Conservation (phyloP, 2,797 vertebrate species). For the Acanthurus lineatus region DNA sequence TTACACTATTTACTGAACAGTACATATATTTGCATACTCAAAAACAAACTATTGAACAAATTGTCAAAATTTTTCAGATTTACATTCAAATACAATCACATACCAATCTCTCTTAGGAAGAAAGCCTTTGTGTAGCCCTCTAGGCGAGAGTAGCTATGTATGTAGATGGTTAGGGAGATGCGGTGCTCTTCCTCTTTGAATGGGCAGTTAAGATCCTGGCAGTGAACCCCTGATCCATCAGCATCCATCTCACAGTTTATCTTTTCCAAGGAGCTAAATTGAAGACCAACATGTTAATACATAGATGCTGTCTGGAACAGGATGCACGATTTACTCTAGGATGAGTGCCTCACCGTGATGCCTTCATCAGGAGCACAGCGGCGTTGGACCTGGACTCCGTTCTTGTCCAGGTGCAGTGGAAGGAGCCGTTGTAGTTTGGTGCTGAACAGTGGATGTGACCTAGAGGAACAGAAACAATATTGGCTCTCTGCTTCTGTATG, state of each 20-base stretch:
- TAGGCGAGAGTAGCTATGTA: constrained; percentile 58
- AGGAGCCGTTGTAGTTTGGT: constrained; percentile 80
- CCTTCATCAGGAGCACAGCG: constrained; percentile 73
- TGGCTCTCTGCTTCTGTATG: neutral
- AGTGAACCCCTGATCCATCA: constrained; percentile 60
- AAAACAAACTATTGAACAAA: too few relatives aligned
- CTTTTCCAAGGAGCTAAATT: constrained; percentile 41
- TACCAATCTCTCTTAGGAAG: constrained; percentile 78
- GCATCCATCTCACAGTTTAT: constrained; percentile 66
- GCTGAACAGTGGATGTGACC: constrained; percentile 79
- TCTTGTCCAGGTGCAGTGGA: constrained; percentile 80
- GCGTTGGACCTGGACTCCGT: constrained; percentile 36
- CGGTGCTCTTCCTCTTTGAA: constrained; percentile 69
- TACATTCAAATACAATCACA: neutral
- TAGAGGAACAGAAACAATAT: constrained; percentile 44
- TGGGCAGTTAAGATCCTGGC: constrained; percentile 61
- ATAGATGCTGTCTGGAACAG: neutral
- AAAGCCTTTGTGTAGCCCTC: constrained; percentile 73
- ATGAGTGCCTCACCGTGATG: constrained; percentile 71
- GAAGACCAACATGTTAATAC: constrained; percentile 14
- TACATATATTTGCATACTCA: too few relatives aligned
- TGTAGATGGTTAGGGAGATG: constrained; percentile 67
- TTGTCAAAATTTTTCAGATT: too few relatives aligned
- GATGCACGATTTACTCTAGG: neutral
- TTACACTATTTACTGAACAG: neutral